phyloP scores from a whole-genome alignment of 2,888 invertebrate species.

The Lithosia quadra region DNA sequence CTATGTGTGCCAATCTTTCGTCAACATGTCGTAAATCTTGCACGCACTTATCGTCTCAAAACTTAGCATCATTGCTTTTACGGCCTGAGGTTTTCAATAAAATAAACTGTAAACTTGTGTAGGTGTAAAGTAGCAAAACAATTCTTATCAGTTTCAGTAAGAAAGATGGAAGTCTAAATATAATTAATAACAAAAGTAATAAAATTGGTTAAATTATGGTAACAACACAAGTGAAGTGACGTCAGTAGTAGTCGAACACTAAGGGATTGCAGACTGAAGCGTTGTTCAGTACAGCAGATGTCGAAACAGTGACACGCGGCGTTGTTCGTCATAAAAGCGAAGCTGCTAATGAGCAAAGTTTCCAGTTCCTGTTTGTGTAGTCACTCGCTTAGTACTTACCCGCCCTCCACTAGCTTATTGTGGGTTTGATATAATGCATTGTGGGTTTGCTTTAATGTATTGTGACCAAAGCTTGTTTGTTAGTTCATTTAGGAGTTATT shows the following conservation, averaged over 20 bases:
- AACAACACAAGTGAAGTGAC: slow-evolving; percentile 25
- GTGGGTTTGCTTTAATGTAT: slow-evolving; percentile 1
- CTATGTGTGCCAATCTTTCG: slow-evolving; percentile 37
- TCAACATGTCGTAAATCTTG: slow-evolving; percentile 34
- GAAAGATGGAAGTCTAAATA: neutral
- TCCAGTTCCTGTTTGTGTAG: slow-evolving; percentile 37
- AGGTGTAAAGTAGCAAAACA: neutral
- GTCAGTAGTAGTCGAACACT: slow-evolving; percentile 41
- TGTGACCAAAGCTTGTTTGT: neutral
- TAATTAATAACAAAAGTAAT: slow-evolving; percentile 13
- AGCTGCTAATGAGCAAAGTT: slow-evolving; percentile 65
- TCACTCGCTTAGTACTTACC: slow-evolving; percentile 37
- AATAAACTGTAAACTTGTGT: neutral
- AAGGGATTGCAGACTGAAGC: slow-evolving; percentile 29
- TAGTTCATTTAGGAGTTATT: neutral
- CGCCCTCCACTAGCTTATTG: slow-evolving; percentile 31
- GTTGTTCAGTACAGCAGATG: slow-evolving; percentile 27
- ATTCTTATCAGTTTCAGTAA: neutral
- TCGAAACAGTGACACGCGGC: slow-evolving; percentile 31
- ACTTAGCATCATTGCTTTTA: slow-evolving; percentile 19
- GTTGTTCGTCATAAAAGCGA: slow-evolving; percentile 55
- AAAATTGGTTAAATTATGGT: slow-evolving; percentile 30
- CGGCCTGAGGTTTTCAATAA: slow-evolving; percentile 3
- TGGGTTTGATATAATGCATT: slow-evolving; percentile 31
- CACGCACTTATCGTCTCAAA: slow-evolving; percentile 31